Evolutionary conservation across 2,888 invertebrate species (phyloP).

Genomic region (Disparrhopalites patrizii): DNA sequence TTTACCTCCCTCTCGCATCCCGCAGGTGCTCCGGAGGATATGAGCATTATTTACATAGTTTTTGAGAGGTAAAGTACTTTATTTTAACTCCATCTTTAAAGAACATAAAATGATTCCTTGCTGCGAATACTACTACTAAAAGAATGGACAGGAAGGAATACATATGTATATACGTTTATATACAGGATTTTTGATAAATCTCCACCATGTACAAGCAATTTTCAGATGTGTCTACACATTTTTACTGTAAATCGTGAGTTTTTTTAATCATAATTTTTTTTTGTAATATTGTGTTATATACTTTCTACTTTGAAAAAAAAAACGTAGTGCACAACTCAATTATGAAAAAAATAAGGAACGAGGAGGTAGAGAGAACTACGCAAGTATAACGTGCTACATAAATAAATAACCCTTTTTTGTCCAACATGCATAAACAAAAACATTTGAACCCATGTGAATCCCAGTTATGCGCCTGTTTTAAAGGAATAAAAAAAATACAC

Average conservation of each 20-base stretch:
- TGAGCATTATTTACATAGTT: constrained; percentile 8
- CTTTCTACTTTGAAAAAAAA: too few relatives aligned
- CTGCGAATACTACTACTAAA: not conserved
- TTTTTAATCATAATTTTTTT: too few relatives aligned
- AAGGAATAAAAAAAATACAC: too few relatives aligned
- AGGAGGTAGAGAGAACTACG: too few relatives aligned
- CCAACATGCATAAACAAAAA: constrained; percentile 8
- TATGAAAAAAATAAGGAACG: constrained; percentile 13
- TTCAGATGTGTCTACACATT: too few relatives aligned
- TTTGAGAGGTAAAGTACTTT: too few relatives aligned
- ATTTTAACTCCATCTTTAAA: not conserved
- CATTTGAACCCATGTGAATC: constrained; percentile 2
- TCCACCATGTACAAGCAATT: constrained; percentile 26
- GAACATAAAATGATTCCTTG: not conserved
- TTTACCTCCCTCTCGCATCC: not conserved
- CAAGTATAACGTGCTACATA: constrained; percentile 7
- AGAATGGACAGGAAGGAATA: not conserved
- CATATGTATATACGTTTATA: not conserved
- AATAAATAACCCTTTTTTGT: constrained; percentile 4
- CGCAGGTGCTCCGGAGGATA: constrained; percentile 14
- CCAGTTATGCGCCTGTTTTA: too few relatives aligned
- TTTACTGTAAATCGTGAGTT: constrained; percentile 10
- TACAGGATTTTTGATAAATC: constrained; percentile 1
- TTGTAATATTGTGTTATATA: too few relatives aligned
- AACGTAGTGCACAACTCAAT: constrained; percentile 17